Percentiles rank a stretch among this genome's conserved stretches.
Evolutionary conservation across 1,140 invertebrate species (phyloP).

Genomic region (Plodia interpunctella): DNA sequence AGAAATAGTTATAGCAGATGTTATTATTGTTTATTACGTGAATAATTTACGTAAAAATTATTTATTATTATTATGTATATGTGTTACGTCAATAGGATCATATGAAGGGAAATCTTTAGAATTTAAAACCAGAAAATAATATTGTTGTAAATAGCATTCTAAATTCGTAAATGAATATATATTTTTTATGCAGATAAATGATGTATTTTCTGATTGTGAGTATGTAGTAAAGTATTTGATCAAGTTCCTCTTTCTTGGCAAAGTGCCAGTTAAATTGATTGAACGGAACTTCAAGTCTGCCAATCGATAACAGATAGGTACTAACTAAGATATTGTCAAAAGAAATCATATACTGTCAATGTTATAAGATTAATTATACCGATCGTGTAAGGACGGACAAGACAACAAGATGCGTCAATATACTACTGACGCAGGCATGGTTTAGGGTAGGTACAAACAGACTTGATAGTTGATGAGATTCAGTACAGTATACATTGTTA

Average conservation of each 20-base stretch:
- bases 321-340: background rate
- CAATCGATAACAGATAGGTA: background rate
- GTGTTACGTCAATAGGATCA: no score
- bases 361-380: no score
- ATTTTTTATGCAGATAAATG: no score
- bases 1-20: no score
- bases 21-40: no score
- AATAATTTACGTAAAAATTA: no score
- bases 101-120: no score
- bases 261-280: slow-evolving; percentile 12
- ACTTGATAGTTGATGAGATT: background rate
- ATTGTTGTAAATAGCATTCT: no score
- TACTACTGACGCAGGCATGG: background rate
- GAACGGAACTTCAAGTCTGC: slow-evolving; percentile 3
- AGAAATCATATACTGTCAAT: background rate
- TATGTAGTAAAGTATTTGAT: slow-evolving; percentile 11
- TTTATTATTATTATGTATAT: no score
- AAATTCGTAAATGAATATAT: no score
- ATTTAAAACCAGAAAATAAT: no score
- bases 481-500: background rate
- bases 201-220: no score
- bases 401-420: background rate
- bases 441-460: slow-evolving; percentile 1
- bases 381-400: background rate
- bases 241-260: slow-evolving; percentile 11